Evolutionary conservation across 2,797 vertebrate genomes (phyloP).

Genomic region (Phyllotis vaccarum): DNA sequence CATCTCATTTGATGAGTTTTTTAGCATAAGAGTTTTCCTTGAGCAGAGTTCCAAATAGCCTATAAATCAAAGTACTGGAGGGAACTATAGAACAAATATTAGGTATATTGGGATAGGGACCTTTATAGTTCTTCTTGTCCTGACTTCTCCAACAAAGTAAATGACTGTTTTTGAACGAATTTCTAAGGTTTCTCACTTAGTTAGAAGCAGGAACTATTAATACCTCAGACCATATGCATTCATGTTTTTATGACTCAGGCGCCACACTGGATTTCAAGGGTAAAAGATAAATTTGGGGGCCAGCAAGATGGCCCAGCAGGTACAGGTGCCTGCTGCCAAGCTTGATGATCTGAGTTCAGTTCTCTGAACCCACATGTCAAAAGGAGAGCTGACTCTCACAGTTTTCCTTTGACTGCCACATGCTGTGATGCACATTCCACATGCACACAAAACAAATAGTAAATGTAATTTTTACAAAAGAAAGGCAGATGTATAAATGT

Average conservation of each 20-base stretch:
- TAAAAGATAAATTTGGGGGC: background rate
- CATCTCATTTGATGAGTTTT: background rate
- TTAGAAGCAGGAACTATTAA: background rate
- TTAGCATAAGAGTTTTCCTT: background rate
- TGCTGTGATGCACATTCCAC: background rate
- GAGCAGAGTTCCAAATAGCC: background rate
- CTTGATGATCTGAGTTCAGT: too few relatives aligned
- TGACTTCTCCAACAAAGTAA: slow-evolving; percentile 13
- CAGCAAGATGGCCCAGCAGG: background rate
- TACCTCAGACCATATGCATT: background rate
- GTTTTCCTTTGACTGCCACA: background rate
- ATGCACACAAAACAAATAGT: too few relatives aligned
- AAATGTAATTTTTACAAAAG: background rate
- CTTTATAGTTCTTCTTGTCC: background rate
- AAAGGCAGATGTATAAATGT: too few relatives aligned
- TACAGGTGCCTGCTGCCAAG: background rate
- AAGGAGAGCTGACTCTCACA: too few relatives aligned
- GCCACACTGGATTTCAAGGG: background rate
- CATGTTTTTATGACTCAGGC: background rate
- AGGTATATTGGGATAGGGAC: background rate
- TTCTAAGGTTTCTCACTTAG: background rate
- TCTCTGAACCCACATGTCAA: background rate
- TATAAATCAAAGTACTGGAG: background rate
- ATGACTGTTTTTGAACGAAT: background rate
- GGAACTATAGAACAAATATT: slow-evolving; percentile 12